Percentiles rank a stretch among this genome's conserved stretches.
phyloP scores from a whole-genome alignment of 2,797 vertebrate species.

The Melanotaenia maccullochi region DNA sequence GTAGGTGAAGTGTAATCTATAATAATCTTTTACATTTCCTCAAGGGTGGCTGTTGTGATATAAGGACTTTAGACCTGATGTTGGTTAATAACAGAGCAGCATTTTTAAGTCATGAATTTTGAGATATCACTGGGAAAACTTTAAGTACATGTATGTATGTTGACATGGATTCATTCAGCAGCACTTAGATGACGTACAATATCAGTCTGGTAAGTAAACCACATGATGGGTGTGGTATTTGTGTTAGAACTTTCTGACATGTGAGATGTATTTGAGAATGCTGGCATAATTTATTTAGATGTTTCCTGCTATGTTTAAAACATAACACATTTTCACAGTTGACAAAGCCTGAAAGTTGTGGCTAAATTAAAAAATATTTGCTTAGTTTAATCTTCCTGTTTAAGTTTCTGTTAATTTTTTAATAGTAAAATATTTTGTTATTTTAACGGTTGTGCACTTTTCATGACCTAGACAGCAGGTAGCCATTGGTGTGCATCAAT shows the following conservation, averaged over 20 bases:
- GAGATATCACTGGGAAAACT: no score
- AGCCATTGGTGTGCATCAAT: neutral
- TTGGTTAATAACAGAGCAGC: no score
- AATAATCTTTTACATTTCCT: no score
- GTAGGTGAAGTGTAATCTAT: no score
- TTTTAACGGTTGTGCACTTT: neutral
- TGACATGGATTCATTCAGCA: no score
- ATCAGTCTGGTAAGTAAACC: neutral
- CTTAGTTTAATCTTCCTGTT: no score
- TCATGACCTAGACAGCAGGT: neutral
- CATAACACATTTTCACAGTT: neutral
- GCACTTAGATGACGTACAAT: no score
- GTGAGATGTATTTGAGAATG: conserved; percentile 10
- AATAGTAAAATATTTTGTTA: neutral
- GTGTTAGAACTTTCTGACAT: neutral
- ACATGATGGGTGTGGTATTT: conserved; percentile 16
- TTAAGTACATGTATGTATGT: no score
- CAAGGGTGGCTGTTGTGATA: no score
- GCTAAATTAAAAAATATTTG: neutral
- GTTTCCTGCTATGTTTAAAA: neutral
- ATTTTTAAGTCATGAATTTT: no score
- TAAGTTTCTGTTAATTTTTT: neutral
- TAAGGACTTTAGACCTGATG: no score
- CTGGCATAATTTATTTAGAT: conserved; percentile 11
- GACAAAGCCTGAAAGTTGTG: neutral